Evolutionary conservation across 1,140 invertebrate genomes (phyloP).

Genomic region (Andricus grossulariae): DNA sequence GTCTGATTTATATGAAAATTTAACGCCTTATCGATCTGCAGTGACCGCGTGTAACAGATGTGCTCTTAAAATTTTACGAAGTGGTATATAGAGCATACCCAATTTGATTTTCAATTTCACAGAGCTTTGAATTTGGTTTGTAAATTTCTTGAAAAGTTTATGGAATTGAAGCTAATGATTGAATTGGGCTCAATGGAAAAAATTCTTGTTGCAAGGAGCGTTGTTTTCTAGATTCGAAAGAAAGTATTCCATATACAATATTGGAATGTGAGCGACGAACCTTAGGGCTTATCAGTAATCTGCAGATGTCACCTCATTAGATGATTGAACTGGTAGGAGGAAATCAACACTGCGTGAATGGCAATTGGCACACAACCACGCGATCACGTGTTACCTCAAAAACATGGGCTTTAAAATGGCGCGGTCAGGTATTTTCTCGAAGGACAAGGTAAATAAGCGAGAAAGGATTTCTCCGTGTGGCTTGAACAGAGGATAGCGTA

Average conservation of each 20-base stretch:
- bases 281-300: not conserved
- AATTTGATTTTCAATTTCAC: not conserved
- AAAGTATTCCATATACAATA: too few relatives aligned
- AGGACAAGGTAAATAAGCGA: conserved; percentile 22
- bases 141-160: too few relatives aligned
- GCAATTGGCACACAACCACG: not conserved
- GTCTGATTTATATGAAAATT: conserved; percentile 16
- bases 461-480: conserved; percentile 40
- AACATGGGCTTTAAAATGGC: not conserved
- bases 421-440: conserved; percentile 3
- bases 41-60: not conserved
- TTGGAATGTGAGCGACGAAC: conserved; percentile 9
- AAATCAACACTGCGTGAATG: conserved; percentile 17
- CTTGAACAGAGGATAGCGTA: conserved; percentile 55
- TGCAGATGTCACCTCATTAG: conserved; percentile 17
- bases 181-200: too few relatives aligned
- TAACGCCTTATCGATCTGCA: not conserved
- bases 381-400: not conserved
- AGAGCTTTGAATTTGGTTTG: too few relatives aligned
- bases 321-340: not conserved
- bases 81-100: not conserved
- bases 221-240: too few relatives aligned
- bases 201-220: too few relatives aligned
- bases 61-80: conserved; percentile 9
- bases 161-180: too few relatives aligned